Evolutionary conservation across 2,888 invertebrate species (phyloP), one percentile per base, ranked within the genome.

Genomic region (Lycaena phlaeas): DNA sequence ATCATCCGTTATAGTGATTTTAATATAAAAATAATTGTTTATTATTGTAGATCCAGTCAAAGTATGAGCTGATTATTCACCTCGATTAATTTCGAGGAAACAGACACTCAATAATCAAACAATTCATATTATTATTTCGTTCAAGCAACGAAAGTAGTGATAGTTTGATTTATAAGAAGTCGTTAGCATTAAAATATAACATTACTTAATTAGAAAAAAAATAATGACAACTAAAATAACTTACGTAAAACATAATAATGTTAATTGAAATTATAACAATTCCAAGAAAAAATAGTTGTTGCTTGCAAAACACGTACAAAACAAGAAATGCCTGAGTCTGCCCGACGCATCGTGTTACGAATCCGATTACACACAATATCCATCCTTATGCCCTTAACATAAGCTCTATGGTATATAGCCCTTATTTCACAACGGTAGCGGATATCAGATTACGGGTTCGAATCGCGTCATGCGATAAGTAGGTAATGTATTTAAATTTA

Each of bases 371-470:
- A 48, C 42, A 36, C 49, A 31, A 59, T 41, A 49, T 36, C 53
- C 46, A 46, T 39, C 56, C 49, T 41, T 66, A 60, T 42, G 1
- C 1, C 9, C 9, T 29, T 22, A 15, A 0, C 14, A 44, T 59
- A 62, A 53, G 50, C 47, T 42, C 47, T 46, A 43, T 29, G 14
- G 48, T 41, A 29, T 42, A 46, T 53, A 40, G 48, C 37, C 60
- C 59, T 54, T 59, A 65, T 65, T 68, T 71, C 60, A 54, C 59
- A 64, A 64, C 67, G 59, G 72, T 70, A 72, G 74, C 68, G 57
- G 60, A 53, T 61, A 52, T 76, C 61, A 50, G 46, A 61, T 76
- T 71, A 61, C 76, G 49, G 52, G 53, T 57, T 51, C 52, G 62
- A 68, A 66, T 70, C 53, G 57, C 53, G 52, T 51, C 46, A 50